Evolutionary conservation across 53 echinoderm and acorn worm species (phyloP).

Genomic region (Paracentrotus lividus): DNA sequence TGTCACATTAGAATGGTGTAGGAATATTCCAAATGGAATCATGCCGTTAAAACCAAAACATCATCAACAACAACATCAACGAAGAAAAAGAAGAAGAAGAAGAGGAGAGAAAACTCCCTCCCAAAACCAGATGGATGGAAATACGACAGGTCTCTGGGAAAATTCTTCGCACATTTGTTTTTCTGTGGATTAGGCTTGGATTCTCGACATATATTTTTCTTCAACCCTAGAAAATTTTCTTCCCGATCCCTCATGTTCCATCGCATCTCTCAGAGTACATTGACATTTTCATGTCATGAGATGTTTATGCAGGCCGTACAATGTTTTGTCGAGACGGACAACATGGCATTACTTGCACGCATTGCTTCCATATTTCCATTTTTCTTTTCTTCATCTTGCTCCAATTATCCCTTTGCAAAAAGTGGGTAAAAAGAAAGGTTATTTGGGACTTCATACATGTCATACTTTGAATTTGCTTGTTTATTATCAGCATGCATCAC

Average conservation of each 20-base stretch:
- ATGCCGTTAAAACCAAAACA: too few relatives aligned
- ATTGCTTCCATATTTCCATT: too few relatives aligned
- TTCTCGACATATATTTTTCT: conserved; percentile 4
- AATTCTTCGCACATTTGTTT: conserved; percentile 32
- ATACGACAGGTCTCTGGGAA: conserved; percentile 11
- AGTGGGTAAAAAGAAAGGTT: too few relatives aligned
- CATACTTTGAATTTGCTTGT: too few relatives aligned
- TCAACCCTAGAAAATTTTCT: neutral
- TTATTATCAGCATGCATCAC: too few relatives aligned
- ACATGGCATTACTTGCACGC: neutral
- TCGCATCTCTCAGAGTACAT: neutral
- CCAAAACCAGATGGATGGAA: neutral
- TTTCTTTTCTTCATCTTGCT: too few relatives aligned
- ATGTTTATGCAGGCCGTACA: neutral
- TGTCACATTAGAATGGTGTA: too few relatives aligned
- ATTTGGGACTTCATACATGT: too few relatives aligned
- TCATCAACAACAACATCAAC: too few relatives aligned
- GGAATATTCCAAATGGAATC: too few relatives aligned
- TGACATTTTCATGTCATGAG: neutral
- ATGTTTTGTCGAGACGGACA: neutral
- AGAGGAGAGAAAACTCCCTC: neutral
- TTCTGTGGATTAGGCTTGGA: neutral
- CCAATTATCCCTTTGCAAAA: too few relatives aligned
- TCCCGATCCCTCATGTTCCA: neutral
- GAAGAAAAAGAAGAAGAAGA: neutral